Percentiles rank a stretch among this genome's conserved stretches.
Conservation (phyloP, 2,113 vertebrate species). For the Synodontis membranacea region DNA sequence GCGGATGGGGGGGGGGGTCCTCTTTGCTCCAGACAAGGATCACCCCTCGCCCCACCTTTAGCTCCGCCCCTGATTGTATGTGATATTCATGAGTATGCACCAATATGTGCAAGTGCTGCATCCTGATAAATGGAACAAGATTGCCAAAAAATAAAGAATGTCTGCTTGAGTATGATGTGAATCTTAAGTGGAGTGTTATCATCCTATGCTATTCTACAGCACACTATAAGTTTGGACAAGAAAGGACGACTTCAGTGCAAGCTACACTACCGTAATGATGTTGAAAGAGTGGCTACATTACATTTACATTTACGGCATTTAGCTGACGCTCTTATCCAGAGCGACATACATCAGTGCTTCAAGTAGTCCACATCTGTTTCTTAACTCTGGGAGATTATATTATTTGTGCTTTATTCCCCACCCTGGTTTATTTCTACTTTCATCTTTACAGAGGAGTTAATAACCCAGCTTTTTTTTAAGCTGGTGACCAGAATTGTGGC, state of each 20-base stretch:
- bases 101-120: constrained; percentile 69
- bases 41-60: no score
- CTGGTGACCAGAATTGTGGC: constrained; percentile 66
- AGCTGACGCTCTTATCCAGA: no score
- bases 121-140: constrained; percentile 61
- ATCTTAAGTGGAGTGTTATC: constrained; percentile 51
- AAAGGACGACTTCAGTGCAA: constrained; percentile 18
- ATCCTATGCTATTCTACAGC: constrained; percentile 59
- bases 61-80: no score
- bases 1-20: no score
- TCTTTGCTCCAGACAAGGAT: no score
- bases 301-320: no score
- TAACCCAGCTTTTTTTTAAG: constrained; percentile 56
- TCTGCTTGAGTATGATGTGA: constrained; percentile 60
- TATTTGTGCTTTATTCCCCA: constrained; percentile 66
- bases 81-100: constrained; percentile 72
- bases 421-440: constrained; percentile 67
- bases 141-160: constrained; percentile 50
- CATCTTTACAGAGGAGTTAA: constrained; percentile 65
- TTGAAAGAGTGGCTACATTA: constrained; percentile 51
- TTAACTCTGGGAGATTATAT: constrained; percentile 66
- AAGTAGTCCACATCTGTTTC: no score
- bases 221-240: constrained; percentile 28
- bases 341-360: no score
- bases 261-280: constrained; percentile 39